phyloP scores from a whole-genome alignment of 2,113 vertebrate species.

The Copsychus sechellarum region DNA sequence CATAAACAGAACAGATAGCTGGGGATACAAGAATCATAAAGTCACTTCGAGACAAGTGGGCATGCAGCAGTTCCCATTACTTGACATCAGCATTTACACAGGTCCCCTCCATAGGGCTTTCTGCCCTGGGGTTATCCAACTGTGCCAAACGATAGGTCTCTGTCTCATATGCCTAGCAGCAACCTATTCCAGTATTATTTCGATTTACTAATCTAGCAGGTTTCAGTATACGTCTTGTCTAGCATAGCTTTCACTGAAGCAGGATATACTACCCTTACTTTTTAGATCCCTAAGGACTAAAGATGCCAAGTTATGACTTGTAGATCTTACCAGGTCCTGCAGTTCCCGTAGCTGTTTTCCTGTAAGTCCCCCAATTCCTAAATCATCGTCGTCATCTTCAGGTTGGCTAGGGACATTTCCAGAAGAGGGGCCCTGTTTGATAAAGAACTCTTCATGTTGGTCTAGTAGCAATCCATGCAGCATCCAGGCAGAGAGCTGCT shows the following conservation, averaged over 20 bases:
- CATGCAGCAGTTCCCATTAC: background rate
- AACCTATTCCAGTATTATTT: background rate
- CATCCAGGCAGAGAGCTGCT: conserved; percentile 99
- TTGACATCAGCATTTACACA: fast-evolving
- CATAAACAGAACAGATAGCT: no score
- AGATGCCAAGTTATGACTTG: background rate
- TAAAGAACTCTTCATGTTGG: conserved; percentile 95
- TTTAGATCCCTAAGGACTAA: background rate
- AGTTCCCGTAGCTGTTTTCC: conserved; percentile 94
- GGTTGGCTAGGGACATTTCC: conserved; percentile 81
- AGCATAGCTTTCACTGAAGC: background rate
- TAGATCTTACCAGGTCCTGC: conserved; percentile 88
- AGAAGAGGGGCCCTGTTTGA: conserved; percentile 92
- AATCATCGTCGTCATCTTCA: conserved; percentile 95
- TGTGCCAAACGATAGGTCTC: background rate
- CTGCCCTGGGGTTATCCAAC: background rate
- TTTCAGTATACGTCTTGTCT: background rate
- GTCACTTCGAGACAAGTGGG: background rate
- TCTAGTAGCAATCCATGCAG: conserved; percentile 93
- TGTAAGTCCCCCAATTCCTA: conserved; percentile 93
- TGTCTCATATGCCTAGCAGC: background rate
- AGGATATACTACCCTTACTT: background rate
- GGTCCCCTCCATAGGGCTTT: background rate
- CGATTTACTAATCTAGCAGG: background rate
- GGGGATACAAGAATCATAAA: no score